These are phyloP conservation scores for Ylistrum balloti DNA, from an alignment of 1,140 invertebrate genomes.

Conservation along the genomic window DNA sequence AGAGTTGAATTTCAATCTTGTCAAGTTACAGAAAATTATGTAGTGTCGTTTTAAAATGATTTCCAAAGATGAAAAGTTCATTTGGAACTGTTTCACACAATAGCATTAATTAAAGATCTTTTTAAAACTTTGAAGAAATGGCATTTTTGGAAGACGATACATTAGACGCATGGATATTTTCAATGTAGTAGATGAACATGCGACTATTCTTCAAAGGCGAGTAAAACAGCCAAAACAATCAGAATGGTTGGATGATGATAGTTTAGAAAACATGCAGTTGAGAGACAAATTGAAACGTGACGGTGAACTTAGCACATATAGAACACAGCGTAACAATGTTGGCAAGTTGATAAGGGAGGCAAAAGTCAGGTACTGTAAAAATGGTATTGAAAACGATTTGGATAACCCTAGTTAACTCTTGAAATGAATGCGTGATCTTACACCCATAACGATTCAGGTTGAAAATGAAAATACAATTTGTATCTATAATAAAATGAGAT, in stretches of 20 bases:
- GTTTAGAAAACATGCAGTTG: not conserved
- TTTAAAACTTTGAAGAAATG: too few relatives aligned
- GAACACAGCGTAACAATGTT: not conserved
- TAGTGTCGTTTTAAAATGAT: too few relatives aligned
- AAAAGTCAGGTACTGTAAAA: not conserved
- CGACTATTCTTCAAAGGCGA: not conserved
- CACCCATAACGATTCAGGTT: too few relatives aligned
- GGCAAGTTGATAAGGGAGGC: not conserved
- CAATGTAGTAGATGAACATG: not conserved
- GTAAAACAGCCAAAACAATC: not conserved
- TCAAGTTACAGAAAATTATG: too few relatives aligned
- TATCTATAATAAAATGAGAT: too few relatives aligned
- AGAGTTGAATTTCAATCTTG: too few relatives aligned
- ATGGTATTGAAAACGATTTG: not conserved
- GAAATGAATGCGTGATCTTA: not conserved
- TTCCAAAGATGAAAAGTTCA: too few relatives aligned
- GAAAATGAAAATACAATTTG: too few relatives aligned
- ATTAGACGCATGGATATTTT: not conserved
- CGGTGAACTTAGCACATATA: not conserved
- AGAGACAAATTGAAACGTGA: not conserved
- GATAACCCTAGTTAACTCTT: not conserved
- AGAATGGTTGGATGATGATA: not conserved
- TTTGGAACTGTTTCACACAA: too few relatives aligned
- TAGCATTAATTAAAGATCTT: too few relatives aligned
- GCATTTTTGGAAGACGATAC: too few relatives aligned